phyloP scores from a whole-genome alignment of 2,888 invertebrate species.

The Pharmacophagus antenor region DNA sequence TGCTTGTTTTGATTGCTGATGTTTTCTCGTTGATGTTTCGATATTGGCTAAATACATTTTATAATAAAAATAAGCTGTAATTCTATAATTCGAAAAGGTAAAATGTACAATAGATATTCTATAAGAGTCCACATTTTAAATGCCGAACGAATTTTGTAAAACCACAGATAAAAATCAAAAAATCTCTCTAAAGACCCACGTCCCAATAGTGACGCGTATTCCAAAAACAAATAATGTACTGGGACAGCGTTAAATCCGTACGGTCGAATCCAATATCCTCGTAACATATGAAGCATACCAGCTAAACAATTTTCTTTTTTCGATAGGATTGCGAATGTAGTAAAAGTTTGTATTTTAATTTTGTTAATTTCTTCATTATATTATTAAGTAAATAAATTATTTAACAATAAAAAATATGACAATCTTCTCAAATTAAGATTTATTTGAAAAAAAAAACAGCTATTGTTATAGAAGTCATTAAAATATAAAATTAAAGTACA shows the following conservation, averaged over 20 bases:
- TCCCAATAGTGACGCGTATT: not conserved
- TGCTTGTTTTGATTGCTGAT: no score
- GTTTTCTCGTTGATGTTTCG: no score
- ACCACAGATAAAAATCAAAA: not conserved
- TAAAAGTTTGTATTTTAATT: no score
- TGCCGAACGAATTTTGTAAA: not conserved
- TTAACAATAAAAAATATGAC: no score
- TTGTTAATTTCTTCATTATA: no score
- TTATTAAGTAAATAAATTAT: no score
- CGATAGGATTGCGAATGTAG: not conserved
- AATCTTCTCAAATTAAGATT: no score
- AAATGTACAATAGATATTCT: not conserved
- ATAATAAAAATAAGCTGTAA: not conserved
- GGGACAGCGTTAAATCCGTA: not conserved
- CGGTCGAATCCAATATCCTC: constrained; percentile 12
- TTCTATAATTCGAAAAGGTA: not conserved
- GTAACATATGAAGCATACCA: not conserved
- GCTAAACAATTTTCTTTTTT: not conserved
- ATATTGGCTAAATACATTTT: not conserved
- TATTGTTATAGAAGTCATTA: no score
- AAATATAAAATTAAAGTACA: no score
- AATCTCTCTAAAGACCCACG: not conserved
- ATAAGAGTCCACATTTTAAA: not conserved
- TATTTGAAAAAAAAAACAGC: no score
- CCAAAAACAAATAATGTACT: not conserved